These are phyloP conservation scores for Zoanthus gigantus DNA, from an alignment of 92 coral and sea anemone species.

Conservation along the genomic window DNA sequence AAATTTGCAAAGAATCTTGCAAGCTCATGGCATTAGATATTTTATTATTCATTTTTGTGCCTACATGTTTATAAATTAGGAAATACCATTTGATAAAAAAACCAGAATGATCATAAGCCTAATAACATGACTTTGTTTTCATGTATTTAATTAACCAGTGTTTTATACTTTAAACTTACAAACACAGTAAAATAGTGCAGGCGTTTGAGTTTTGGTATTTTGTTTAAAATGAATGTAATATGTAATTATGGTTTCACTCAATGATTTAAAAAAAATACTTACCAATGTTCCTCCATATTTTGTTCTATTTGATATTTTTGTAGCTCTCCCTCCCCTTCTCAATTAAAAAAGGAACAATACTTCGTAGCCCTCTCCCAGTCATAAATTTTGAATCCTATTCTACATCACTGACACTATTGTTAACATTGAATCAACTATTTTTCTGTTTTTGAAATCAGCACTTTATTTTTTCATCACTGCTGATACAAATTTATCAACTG, in stretches of 20 bases:
- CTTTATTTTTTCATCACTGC: conserved; percentile 6
- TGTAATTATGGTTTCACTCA: conserved; percentile 4
- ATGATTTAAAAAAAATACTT: background rate
- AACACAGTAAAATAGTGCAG: conserved; percentile 3
- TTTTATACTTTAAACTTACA: conserved; percentile 7
- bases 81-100: conserved; percentile 7
- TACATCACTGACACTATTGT: background rate
- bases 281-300: background rate
- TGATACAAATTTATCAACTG: conserved; percentile 3
- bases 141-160: conserved; percentile 6
- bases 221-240: background rate
- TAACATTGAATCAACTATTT: background rate
- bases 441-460: conserved; percentile 13
- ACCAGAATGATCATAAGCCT: conserved; percentile 5
- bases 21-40: background rate
- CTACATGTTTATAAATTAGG: background rate
- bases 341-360: background rate
- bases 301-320: conserved; percentile 1
- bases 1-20: conserved; percentile 1
- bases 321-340: conserved; percentile 14
- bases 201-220: conserved; percentile 3
- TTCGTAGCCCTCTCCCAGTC: background rate
- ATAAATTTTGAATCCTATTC: background rate
- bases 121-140: conserved; percentile 1
- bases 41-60: background rate